Conservation (phyloP, 2,797 vertebrate genomes). For the Adelosebastes latens region DNA sequence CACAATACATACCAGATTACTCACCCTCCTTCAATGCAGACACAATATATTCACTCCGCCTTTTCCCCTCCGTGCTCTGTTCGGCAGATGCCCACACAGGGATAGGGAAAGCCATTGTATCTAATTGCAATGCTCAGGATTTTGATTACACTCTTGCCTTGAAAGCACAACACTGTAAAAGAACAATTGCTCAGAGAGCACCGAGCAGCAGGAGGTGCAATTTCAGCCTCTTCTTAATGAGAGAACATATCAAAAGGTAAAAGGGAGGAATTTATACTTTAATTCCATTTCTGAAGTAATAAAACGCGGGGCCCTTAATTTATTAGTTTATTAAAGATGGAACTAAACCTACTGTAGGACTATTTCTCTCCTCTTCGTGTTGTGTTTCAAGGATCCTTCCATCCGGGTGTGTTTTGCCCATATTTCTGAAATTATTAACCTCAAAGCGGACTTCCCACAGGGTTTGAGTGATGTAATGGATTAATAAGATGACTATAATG, state of each 20-base stretch:
- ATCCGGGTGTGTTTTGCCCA: constrained; percentile 60
- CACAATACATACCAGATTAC: constrained; percentile 72
- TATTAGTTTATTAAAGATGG: constrained; percentile 80
- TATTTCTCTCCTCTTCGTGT: constrained; percentile 53
- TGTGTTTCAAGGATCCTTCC: constrained; percentile 62
- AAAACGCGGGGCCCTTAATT: constrained; percentile 71
- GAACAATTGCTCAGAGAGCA: constrained; percentile 83
- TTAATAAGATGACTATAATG: constrained; percentile 82
- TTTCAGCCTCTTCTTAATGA: constrained; percentile 81
- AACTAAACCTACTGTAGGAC: constrained; percentile 53
- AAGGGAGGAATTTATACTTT: constrained; percentile 83
- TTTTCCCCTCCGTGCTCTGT: constrained; percentile 65
- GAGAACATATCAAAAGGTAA: constrained; percentile 82
- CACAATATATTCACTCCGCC: constrained; percentile 73
- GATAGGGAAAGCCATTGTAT: constrained; percentile 79
- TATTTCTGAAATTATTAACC: constrained; percentile 79
- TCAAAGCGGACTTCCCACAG: constrained; percentile 68
- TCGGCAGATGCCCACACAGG: constrained; percentile 80
- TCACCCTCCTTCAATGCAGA: constrained; percentile 68
- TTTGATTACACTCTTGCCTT: constrained; percentile 83
- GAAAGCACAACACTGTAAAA: constrained; percentile 84
- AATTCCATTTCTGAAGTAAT: constrained; percentile 82
- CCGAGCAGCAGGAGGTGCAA: constrained; percentile 81
- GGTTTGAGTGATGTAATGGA: constrained; percentile 82
- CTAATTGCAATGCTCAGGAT: constrained; percentile 83